Conservation (phyloP, 2,888 invertebrate species). For the Palloptera scutellata region DNA sequence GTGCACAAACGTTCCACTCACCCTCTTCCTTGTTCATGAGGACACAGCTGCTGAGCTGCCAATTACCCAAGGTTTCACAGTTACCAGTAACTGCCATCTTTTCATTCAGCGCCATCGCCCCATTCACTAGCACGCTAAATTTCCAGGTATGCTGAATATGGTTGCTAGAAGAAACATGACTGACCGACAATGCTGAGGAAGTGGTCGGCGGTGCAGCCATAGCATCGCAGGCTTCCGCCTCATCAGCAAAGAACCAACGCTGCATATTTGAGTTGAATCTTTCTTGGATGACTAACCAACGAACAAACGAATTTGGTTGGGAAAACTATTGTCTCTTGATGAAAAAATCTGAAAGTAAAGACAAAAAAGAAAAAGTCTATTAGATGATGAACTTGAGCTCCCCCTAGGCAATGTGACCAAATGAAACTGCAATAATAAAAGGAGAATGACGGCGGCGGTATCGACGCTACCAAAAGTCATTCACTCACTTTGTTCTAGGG, state of each 20-base stretch:
- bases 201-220: slow-evolving; percentile 48
- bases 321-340: not conserved
- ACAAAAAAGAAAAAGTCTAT: not conserved
- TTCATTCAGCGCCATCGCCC: slow-evolving; percentile 69
- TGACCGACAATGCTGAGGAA: slow-evolving; percentile 20
- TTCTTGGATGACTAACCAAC: not conserved
- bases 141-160: slow-evolving; percentile 23
- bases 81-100: slow-evolving; percentile 76
- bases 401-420: not conserved
- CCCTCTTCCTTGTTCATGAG: slow-evolving; percentile 65
- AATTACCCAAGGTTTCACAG: slow-evolving; percentile 74
- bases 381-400: not conserved
- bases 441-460: no score
- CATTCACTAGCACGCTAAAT: slow-evolving; percentile 67
- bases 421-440: no score
- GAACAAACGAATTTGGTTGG: not conserved
- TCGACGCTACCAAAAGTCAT: no score
- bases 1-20: slow-evolving; percentile 45
- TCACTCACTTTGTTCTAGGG: no score
- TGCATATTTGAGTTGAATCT: slow-evolving; percentile 65
- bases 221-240: slow-evolving; percentile 55
- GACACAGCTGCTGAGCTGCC: slow-evolving; percentile 72
- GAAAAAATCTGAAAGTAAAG: not conserved
- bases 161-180: slow-evolving; percentile 12
- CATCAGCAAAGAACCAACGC: slow-evolving; percentile 72